Evolutionary conservation across 2,113 vertebrate genomes (phyloP).

Genomic region (Chlorocebus sabaeus): DNA sequence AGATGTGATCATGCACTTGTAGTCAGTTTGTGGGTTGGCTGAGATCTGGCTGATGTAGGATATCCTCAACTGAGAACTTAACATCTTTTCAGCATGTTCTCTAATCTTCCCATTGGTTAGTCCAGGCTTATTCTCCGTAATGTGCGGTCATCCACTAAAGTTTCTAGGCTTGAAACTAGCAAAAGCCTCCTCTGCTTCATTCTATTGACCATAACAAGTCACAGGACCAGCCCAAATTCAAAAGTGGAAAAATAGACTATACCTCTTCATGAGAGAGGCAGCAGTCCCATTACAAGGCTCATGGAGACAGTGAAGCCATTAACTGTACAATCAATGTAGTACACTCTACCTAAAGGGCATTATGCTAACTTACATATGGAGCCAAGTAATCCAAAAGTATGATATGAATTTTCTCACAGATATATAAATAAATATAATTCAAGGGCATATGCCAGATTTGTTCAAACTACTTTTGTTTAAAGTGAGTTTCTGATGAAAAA

Average conservation of each 20-base stretch:
- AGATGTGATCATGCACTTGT: not conserved
- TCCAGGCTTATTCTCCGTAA: not conserved
- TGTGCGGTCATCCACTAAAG: not conserved
- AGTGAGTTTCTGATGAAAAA: constrained; percentile 52
- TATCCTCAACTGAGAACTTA: not conserved
- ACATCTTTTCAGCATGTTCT: not conserved
- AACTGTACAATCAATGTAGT: not conserved
- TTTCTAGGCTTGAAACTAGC: not conserved
- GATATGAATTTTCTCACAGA: not conserved
- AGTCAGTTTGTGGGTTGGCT: not conserved
- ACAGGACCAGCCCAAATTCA: not conserved
- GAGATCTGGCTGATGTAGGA: not conserved
- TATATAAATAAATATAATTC: not conserved
- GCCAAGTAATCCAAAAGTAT: not conserved
- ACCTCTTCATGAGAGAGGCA: not conserved
- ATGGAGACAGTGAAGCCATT: not conserved
- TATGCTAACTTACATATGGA: not conserved
- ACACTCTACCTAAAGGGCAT: not conserved
- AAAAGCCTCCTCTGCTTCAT: not conserved
- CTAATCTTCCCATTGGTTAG: not conserved
- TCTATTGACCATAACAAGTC: not conserved
- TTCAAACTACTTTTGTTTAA: constrained; percentile 42
- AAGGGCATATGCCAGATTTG: not conserved
- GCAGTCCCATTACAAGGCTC: not conserved
- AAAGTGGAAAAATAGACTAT: not conserved